Evolutionary conservation across 2,113 vertebrate species (phyloP), one percentile per base, ranked within the genome.

Genomic region (Neogale vison): DNA sequence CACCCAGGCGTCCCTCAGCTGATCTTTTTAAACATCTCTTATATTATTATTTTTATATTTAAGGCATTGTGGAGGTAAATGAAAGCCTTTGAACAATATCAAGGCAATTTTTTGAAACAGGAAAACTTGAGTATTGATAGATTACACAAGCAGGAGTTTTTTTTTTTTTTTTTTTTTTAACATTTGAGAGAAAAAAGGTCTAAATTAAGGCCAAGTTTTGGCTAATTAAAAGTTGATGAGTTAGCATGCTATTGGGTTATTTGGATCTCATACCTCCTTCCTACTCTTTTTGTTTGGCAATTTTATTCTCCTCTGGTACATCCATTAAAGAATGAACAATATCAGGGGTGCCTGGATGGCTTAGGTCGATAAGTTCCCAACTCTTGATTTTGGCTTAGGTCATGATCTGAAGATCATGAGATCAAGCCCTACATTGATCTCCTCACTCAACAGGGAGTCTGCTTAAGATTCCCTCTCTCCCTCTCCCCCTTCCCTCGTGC

Each of bases 61-160:
- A 88, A 74, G 65, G n/a, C 26, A 74, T n/a, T 47, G 36, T 80
- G 57, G 61, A 90, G 26, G 42, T 57, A 29, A 57, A 85, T 79
- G 12, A 97, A 93, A 83, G 45, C 36, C 72, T 96, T 85, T 96
- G 59, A 8, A 72, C 72, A 83, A 71, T 50, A 52, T 79, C 69
- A 86, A 86, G 65, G 77, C 12, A 59, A 29, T 65, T 93, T 94
- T 82, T 93, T 36, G 84, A 42, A 36, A 57, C 65, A 82, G 47
- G 47, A 91, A 90, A 93, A 74, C 26, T 88, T 86, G 42, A 90
- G 47, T 72, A 52, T 83, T 95, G 72, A 89, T 47, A 88, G 42
- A 86, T 61, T 57, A 74, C 29, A 83, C 7, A 59, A 71, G 34
- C 42, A 90, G 50, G 17, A 36, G 72, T 52, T 50, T 15, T 50